Evolutionary conservation across 2,888 invertebrate genomes (phyloP).

Genomic region (Drosophila nigritarsus): DNA sequence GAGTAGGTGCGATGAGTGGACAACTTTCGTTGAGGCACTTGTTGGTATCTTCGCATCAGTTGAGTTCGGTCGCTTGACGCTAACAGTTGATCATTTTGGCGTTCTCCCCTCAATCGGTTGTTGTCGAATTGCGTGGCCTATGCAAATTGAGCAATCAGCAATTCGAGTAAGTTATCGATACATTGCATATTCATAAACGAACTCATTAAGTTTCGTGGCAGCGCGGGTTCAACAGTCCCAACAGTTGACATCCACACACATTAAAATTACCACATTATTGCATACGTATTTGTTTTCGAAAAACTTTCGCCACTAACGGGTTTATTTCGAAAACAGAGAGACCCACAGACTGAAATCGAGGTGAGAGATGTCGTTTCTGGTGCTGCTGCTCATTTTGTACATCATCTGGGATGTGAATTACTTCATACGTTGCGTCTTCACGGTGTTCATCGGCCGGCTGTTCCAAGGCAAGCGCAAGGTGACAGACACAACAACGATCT

Average conservation of each 20-base stretch:
- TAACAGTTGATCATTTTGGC: conserved; percentile 18
- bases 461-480: conserved; percentile 90
- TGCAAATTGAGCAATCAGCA: conserved; percentile 4
- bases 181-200: conserved; percentile 1
- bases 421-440: conserved; percentile 90
- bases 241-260: conserved; percentile 17
- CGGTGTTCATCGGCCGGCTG: conserved; percentile 89
- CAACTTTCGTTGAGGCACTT: conserved; percentile 39
- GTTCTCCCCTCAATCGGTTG: neutral
- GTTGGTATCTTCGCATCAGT: conserved; percentile 45
- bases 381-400: conserved; percentile 86
- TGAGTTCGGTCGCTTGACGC: conserved; percentile 43
- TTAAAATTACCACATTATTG: neutral
- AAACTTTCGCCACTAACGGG: conserved; percentile 60
- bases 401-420: conserved; percentile 92
- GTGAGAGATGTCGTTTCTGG: conserved; percentile 79
- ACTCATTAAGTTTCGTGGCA: neutral
- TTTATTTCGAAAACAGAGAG: conserved; percentile 20
- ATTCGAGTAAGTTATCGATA: conserved; percentile 26
- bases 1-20: neutral
- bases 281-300: neutral
- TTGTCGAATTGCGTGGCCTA: conserved; percentile 9
- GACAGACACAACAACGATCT: conserved; percentile 90
- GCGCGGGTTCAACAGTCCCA: conserved; percentile 26
- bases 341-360: neutral